Conservation (phyloP, 2,888 invertebrate genomes). For the Cosmorhoe ocellata region DNA sequence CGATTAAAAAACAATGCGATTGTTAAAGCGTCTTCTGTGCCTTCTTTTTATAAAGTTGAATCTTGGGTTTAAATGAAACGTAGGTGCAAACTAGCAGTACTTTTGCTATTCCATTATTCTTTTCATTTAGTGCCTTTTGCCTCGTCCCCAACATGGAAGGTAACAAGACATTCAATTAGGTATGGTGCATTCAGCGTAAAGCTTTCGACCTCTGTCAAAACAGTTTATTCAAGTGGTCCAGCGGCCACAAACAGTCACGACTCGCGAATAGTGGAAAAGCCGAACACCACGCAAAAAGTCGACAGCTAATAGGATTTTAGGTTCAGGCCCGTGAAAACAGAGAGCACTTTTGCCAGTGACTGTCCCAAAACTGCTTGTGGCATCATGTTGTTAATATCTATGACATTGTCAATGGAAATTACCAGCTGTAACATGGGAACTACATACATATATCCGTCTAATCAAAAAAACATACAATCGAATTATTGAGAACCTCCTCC, state of each 20-base stretch:
- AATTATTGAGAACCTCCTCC: too few species aligned
- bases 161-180: constrained; percentile 8
- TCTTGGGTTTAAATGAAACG: too few species aligned
- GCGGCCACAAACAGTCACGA: constrained; percentile 21
- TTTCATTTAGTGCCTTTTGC: too few species aligned
- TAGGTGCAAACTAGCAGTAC: too few species aligned
- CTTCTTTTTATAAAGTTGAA: too few species aligned
- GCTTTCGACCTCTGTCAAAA: constrained; percentile 31
- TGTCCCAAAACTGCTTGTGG: constrained; percentile 1
- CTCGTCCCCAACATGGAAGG: too few species aligned
- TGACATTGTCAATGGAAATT: constrained; percentile 38
- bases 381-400: constrained; percentile 26
- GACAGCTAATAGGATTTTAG: constrained; percentile 26
- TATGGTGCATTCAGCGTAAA: constrained; percentile 6
- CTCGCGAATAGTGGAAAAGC: constrained; percentile 20
- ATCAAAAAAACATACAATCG: too few species aligned
- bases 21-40: too few species aligned
- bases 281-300: constrained; percentile 16
- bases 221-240: constrained; percentile 29
- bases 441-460: too few species aligned
- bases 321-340: constrained; percentile 14
- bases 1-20: too few species aligned
- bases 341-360: constrained; percentile 17
- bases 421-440: too few species aligned
- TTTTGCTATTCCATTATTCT: too few species aligned